These are phyloP conservation scores for Sitta europaea DNA, from an alignment of 2,113 vertebrate species.

Conservation along the genomic window DNA sequence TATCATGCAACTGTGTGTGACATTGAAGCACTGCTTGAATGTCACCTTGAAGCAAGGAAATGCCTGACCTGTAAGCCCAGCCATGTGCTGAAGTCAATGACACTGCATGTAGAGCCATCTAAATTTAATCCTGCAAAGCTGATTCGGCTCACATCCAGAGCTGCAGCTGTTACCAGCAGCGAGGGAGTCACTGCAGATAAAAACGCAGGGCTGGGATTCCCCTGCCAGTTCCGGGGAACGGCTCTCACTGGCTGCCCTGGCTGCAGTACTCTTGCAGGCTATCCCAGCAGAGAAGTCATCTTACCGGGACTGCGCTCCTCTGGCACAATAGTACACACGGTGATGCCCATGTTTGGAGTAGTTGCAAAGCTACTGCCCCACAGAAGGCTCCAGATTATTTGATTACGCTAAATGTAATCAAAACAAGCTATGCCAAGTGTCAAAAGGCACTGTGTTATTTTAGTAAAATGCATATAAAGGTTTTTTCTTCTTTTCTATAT, in stretches of 20 bases:
- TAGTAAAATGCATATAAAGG: neutral
- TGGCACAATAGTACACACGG: rapidly evolving
- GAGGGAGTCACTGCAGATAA: neutral
- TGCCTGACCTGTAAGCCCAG: neutral
- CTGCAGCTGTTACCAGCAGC: neutral
- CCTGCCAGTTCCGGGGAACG: neutral
- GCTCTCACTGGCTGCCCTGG: neutral
- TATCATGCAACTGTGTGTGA: rapidly evolving
- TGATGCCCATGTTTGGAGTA: neutral
- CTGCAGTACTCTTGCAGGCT: neutral
- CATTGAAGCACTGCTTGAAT: neutral
- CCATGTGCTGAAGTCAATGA: neutral
- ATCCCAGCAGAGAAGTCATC: neutral
- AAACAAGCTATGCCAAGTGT: neutral
- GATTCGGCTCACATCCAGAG: neutral
- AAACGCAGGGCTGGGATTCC: neutral
- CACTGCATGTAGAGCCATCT: neutral
- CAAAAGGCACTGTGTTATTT: neutral
- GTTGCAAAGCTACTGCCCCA: neutral
- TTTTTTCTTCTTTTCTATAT: neutral
- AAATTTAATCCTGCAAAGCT: neutral
- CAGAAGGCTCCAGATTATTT: neutral
- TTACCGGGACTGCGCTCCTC: neutral
- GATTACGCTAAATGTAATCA: neutral
- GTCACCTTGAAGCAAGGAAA: neutral